Evolutionary conservation across 2,797 vertebrate species (phyloP).

Genomic region (Diplodus puntazzo): DNA sequence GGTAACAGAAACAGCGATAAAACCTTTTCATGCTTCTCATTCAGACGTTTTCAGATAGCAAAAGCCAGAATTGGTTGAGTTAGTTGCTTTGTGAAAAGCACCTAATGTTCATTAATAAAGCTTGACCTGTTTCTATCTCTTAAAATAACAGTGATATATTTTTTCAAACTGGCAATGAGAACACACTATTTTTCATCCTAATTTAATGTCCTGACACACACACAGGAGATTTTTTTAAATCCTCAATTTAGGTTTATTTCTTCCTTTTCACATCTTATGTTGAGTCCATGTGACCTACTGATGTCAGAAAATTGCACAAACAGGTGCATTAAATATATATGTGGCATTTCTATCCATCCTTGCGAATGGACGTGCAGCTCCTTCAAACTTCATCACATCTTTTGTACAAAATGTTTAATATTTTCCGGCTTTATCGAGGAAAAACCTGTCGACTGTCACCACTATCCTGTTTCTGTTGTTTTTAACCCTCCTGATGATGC

Average conservation of each 20-base stretch:
- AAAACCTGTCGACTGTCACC: too few relatives aligned
- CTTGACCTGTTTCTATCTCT: not conserved
- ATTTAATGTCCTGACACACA: not conserved
- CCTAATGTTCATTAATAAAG: not conserved
- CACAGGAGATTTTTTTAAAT: not conserved
- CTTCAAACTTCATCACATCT: too few relatives aligned
- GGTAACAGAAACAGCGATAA: not conserved
- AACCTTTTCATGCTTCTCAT: not conserved
- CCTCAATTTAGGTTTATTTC: not conserved
- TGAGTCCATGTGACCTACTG: not conserved
- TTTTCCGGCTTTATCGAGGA: too few relatives aligned
- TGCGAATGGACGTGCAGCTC: too few relatives aligned
- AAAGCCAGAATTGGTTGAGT: not conserved
- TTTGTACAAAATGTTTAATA: too few relatives aligned
- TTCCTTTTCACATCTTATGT: not conserved
- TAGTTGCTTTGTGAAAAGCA: not conserved
- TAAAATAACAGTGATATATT: not conserved
- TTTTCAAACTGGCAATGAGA: too few relatives aligned
- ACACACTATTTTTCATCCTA: not conserved
- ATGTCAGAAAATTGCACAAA: not conserved
- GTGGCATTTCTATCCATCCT: too few relatives aligned
- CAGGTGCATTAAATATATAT: not conserved
- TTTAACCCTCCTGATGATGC: too few relatives aligned
- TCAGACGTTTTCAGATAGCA: not conserved
- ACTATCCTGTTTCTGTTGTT: too few relatives aligned